These are phyloP conservation scores for Lepidocolaptes lacrymiger DNA, from an alignment of 2,797 vertebrate species.

Conservation along the genomic window DNA sequence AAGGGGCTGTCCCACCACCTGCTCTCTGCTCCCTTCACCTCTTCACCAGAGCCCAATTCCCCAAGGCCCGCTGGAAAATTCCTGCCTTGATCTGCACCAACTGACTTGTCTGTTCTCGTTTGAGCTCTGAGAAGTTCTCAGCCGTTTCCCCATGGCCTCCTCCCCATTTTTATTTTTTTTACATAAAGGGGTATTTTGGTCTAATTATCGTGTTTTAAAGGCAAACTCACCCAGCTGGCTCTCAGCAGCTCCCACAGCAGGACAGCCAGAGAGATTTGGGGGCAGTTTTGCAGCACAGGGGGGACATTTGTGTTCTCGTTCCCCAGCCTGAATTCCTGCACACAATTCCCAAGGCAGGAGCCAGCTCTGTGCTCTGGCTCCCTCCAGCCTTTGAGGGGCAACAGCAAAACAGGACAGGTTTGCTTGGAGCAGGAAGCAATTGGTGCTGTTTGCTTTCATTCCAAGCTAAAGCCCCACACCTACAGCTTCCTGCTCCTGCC, in stretches of 20 bases:
- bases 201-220: neutral
- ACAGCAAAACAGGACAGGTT: neutral
- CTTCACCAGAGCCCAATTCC: neutral
- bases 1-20: neutral
- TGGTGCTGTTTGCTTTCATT: neutral
- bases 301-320: neutral
- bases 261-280: accelerated
- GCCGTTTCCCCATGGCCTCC: neutral
- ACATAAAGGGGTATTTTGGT: neutral
- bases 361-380: neutral
- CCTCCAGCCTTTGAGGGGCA: neutral
- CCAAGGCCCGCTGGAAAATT: neutral
- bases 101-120: neutral
- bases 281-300: neutral
- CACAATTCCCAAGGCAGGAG: neutral
- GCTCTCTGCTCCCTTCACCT: neutral
- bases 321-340: neutral
- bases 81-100: neutral
- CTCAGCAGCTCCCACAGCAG: neutral
- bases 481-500: neutral
- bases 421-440: neutral
- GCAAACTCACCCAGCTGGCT: neutral
- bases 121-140: neutral
- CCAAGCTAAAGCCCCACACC: neutral
- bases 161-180: accelerated